These are phyloP conservation scores for Macrochelys suwanniensis DNA, from an alignment of 2,797 vertebrate genomes.

Conservation along the genomic window DNA sequence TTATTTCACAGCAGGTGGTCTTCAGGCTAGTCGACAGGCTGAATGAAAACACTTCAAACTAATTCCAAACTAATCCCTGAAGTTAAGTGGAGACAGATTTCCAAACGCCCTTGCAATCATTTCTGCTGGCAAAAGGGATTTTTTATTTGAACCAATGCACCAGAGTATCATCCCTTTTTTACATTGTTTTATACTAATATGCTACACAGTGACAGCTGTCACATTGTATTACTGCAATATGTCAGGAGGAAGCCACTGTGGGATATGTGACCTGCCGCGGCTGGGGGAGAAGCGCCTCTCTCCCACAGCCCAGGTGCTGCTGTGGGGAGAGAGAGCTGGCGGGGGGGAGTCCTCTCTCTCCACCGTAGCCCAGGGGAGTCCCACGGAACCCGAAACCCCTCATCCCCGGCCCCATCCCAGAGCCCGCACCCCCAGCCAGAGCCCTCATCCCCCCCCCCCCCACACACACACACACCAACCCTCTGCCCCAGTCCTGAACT, in stretches of 20 bases:
- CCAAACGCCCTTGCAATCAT: conserved; percentile 67
- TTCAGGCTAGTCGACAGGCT: conserved; percentile 72
- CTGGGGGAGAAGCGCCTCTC: no score
- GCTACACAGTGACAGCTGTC: conserved; percentile 77
- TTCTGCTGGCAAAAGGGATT: conserved; percentile 68
- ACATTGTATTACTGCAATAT: conserved; percentile 71
- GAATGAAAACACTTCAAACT: conserved; percentile 73
- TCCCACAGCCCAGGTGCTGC: no score
- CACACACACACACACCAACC: no score
- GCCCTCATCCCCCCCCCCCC: no score
- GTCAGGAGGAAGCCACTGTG: conserved; percentile 62
- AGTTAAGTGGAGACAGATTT: conserved; percentile 73
- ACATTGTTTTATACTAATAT: conserved; percentile 74
- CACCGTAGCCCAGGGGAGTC: no score
- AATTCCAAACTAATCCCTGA: conserved; percentile 81
- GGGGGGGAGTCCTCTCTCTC: no score
- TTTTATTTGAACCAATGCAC: conserved; percentile 64
- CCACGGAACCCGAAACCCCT: no score
- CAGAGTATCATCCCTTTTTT: conserved; percentile 74
- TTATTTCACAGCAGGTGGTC: conserved; percentile 84
- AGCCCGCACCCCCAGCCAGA: no score
- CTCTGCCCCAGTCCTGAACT: no score
- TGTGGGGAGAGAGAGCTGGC: no score
- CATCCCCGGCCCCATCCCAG: no score
- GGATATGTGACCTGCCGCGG: neutral